These are phyloP conservation scores for Tortrix viridana DNA, from an alignment of 2,888 invertebrate species.

Conservation along the genomic window DNA sequence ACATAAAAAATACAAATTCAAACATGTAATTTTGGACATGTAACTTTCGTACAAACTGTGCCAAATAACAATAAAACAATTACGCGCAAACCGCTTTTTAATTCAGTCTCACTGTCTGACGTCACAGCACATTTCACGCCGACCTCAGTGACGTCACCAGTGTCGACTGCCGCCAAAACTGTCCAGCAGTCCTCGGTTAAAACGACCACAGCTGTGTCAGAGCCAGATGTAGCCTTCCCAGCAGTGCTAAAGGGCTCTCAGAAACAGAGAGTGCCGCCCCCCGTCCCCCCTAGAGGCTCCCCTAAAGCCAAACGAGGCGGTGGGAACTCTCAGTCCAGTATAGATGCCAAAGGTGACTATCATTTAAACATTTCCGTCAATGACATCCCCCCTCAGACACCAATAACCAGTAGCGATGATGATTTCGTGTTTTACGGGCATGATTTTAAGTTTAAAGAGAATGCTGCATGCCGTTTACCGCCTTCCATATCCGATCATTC, in stretches of 20 bases:
- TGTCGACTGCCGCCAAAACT: conserved; percentile 69
- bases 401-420: conserved; percentile 75
- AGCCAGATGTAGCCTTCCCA: conserved; percentile 87
- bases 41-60: conserved; percentile 59
- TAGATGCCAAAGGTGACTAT: conserved; percentile 81
- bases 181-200: conserved; percentile 60
- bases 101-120: conserved; percentile 81
- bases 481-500: conserved; percentile 72
- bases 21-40: conserved; percentile 78
- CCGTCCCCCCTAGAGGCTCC: conserved; percentile 93
- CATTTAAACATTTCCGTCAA: conserved; percentile 68
- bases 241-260: conserved; percentile 89
- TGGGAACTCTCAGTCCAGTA: conserved; percentile 67
- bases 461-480: conserved; percentile 70
- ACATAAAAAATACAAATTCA: conserved; percentile 80
- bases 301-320: conserved; percentile 86
- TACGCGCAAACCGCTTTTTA: conserved; percentile 42
- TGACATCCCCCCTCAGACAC: conserved; percentile 71
- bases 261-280: conserved; percentile 93
- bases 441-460: conserved; percentile 73
- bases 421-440: conserved; percentile 77
- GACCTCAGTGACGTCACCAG: conserved; percentile 76
- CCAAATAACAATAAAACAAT: conserved; percentile 67
- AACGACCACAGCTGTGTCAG: conserved; percentile 63
- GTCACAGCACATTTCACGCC: conserved; percentile 82